A percentile compares a stretch with the other conserved stretches of the same genome.
These are phyloP conservation scores for Alauda arvensis DNA, from an alignment of 2,797 vertebrate species.

Conservation along the genomic window DNA sequence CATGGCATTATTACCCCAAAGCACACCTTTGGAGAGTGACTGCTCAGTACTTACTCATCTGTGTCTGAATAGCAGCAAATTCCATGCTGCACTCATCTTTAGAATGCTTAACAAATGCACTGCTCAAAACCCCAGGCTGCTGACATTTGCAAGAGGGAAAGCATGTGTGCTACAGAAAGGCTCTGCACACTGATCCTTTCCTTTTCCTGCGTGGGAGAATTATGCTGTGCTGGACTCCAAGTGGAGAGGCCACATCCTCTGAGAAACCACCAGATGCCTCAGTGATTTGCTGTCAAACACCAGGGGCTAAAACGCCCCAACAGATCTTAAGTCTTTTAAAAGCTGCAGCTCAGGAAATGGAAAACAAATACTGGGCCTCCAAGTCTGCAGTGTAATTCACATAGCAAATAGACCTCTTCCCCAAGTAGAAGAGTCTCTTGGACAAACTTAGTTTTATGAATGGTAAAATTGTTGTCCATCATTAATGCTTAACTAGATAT, in stretches of 20 bases:
- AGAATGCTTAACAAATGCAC: neutral
- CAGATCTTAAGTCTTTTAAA: neutral
- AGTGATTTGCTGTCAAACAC: slow-evolving; percentile 7
- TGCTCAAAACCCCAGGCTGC: neutral
- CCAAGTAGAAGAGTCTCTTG: too few species aligned
- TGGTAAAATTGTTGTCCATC: neutral
- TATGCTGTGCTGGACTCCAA: neutral
- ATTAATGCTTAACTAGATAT: neutral
- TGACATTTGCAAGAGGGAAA: neutral
- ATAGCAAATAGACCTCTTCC: neutral
- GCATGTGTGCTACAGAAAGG: neutral
- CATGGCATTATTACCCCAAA: neutral
- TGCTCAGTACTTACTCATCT: slow-evolving; percentile 3
- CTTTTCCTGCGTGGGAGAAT: neutral
- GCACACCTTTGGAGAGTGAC: neutral
- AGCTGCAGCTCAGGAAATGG: neutral
- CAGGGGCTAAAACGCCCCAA: neutral
- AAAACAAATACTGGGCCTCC: neutral
- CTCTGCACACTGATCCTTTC: neutral
- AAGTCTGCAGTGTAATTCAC: neutral
- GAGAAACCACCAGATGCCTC: slow-evolving; percentile 3
- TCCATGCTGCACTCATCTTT: neutral
- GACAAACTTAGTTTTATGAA: neutral
- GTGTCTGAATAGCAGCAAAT: neutral
- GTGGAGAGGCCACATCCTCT: neutral